Evolutionary conservation across 2,797 vertebrate species (phyloP).

Genomic region (Parambassis ranga): DNA sequence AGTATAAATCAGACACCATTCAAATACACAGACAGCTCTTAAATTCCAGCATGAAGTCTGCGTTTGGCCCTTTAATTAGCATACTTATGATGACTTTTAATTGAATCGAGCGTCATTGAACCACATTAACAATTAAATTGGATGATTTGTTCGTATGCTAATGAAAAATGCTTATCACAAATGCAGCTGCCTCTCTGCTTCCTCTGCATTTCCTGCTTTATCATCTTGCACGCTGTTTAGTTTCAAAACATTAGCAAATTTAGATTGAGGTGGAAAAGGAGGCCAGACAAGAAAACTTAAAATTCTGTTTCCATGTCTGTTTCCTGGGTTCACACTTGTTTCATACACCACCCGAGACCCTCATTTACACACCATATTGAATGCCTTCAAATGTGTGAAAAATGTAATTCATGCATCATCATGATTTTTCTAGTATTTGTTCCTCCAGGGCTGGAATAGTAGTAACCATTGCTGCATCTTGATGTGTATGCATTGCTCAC

Average conservation of each 20-base stretch:
- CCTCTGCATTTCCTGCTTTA: not conserved
- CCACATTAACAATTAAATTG: constrained; percentile 12
- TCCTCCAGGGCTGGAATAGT: too few species aligned
- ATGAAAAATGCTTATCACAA: constrained; percentile 33
- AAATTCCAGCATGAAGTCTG: not conserved
- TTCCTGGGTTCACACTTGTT: not conserved
- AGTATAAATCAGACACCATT: not conserved
- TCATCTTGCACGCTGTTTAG: not conserved
- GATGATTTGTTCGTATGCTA: constrained; percentile 43
- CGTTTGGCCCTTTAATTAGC: not conserved
- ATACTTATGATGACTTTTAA: constrained; percentile 18
- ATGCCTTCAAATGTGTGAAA: too few species aligned
- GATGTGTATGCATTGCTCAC: not conserved
- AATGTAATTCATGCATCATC: too few species aligned
- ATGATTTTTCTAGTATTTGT: too few species aligned
- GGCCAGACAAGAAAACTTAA: not conserved
- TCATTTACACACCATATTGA: too few species aligned
- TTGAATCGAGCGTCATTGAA: constrained; percentile 39
- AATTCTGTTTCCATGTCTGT: not conserved
- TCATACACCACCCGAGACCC: not conserved
- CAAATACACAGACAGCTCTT: not conserved
- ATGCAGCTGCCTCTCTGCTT: not conserved
- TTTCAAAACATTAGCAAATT: constrained; percentile 16
- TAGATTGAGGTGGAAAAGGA: not conserved
- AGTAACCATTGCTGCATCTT: too few species aligned